These are phyloP conservation scores for Hetaerina americana DNA, from an alignment of 1,140 invertebrate genomes.

Conservation along the genomic window DNA sequence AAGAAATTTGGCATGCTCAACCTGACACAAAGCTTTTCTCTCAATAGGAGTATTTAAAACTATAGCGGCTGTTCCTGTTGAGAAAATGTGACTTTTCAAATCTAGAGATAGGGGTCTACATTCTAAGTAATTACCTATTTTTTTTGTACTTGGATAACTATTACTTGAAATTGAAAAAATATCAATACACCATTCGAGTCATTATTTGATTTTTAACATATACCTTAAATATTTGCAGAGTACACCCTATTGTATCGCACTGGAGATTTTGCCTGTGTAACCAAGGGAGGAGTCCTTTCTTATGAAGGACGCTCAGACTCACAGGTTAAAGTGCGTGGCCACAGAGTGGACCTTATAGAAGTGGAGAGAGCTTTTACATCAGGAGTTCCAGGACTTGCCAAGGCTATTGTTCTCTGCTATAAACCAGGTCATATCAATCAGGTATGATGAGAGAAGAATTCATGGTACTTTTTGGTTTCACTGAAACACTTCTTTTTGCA, in stretches of 20 bases:
- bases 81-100: too few relatives aligned
- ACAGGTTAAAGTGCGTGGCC: conserved; percentile 75
- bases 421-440: conserved; percentile 53
- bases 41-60: too few relatives aligned
- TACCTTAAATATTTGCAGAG: conserved; percentile 36
- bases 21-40: too few relatives aligned
- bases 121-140: too few relatives aligned
- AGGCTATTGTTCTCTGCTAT: conserved; percentile 61
- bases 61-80: too few relatives aligned
- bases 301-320: conserved; percentile 75
- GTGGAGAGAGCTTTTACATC: conserved; percentile 53
- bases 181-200: neutral
- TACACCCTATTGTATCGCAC: conserved; percentile 58
- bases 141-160: too few relatives aligned
- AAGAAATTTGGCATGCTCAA: too few relatives aligned
- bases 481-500: too few relatives aligned
- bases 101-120: too few relatives aligned
- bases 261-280: conserved; percentile 65
- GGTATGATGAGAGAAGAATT: too few relatives aligned
- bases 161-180: neutral
- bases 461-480: too few relatives aligned
- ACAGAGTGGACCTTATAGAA: conserved; percentile 70
- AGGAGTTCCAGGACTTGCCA: conserved; percentile 39
- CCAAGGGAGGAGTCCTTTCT: conserved; percentile 48
- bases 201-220: too few relatives aligned